phyloP scores from a whole-genome alignment of 1,140 invertebrate species.

The Drosophila bocki region DNA sequence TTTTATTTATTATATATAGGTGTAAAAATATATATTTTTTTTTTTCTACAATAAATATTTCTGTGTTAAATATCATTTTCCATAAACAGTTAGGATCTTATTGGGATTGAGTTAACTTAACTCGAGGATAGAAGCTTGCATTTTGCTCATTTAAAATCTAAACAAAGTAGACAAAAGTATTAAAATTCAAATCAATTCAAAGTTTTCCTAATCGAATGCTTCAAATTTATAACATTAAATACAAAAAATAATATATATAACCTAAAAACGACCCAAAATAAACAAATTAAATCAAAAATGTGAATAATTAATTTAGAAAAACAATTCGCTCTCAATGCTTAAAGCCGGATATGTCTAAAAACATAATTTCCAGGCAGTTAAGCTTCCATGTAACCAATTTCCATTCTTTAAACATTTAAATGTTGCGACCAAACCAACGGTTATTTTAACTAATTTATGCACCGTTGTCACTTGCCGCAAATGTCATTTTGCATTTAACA shows the following conservation, averaged over 20 bases:
- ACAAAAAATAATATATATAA: not conserved
- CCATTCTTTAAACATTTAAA: not conserved
- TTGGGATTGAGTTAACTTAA: not conserved
- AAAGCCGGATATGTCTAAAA: not conserved
- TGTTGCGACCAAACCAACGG: not conserved
- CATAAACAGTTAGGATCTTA: not conserved
- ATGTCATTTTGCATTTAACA: conserved; percentile 55
- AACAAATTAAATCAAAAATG: not conserved
- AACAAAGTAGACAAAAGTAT: no score
- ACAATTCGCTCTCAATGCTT: not conserved
- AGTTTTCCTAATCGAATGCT: no score
- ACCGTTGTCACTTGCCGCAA: conserved; percentile 49
- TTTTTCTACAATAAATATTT: no score
- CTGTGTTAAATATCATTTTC: no score
- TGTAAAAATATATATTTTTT: no score
- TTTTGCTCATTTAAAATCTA: no score
- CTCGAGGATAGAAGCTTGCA: not conserved
- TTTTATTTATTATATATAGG: no score
- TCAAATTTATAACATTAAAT: no score
- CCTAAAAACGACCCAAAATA: not conserved
- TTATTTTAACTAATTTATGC: conserved; percentile 54
- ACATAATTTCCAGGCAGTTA: not conserved
- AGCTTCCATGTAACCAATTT: not conserved
- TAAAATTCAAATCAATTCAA: no score
- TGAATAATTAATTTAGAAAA: not conserved